Evolutionary conservation across 2,797 vertebrate genomes (phyloP).

Genomic region (Tenualosa ilisha): DNA sequence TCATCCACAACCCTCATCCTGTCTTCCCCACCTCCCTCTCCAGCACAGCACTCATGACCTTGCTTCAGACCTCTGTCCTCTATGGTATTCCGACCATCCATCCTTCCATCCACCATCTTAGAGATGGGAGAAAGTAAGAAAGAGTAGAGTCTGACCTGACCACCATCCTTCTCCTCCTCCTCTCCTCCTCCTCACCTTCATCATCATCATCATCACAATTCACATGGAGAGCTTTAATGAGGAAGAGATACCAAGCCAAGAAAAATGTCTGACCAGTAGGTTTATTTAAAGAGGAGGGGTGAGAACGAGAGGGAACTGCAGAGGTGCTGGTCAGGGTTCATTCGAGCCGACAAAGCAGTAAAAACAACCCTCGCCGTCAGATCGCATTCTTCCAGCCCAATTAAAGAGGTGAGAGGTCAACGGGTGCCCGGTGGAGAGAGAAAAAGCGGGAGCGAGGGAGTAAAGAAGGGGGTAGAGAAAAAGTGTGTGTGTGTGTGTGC

Average conservation of each 20-base stretch:
- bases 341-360: constrained; percentile 50
- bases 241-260: constrained; percentile 62
- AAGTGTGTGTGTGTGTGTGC: neutral
- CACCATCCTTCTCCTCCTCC: neutral
- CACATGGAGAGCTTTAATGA: constrained; percentile 54
- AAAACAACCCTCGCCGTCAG: constrained; percentile 40
- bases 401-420: constrained; percentile 61
- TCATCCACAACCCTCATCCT: neutral
- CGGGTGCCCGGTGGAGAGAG: constrained; percentile 46
- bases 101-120: neutral
- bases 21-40: neutral
- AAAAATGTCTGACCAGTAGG: constrained; percentile 62
- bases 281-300: constrained; percentile 56
- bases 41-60: neutral
- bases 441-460: neutral
- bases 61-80: neutral
- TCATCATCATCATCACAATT: neutral
- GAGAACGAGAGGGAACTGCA: neutral
- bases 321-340: constrained; percentile 43
- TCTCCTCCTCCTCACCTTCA: neutral
- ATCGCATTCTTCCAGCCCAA: constrained; percentile 45
- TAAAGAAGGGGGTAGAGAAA: neutral
- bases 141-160: neutral
- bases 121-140: neutral
- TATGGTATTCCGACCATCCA: neutral